phyloP scores from a whole-genome alignment of 1,140 invertebrate genomes.

The Diprion similis region DNA sequence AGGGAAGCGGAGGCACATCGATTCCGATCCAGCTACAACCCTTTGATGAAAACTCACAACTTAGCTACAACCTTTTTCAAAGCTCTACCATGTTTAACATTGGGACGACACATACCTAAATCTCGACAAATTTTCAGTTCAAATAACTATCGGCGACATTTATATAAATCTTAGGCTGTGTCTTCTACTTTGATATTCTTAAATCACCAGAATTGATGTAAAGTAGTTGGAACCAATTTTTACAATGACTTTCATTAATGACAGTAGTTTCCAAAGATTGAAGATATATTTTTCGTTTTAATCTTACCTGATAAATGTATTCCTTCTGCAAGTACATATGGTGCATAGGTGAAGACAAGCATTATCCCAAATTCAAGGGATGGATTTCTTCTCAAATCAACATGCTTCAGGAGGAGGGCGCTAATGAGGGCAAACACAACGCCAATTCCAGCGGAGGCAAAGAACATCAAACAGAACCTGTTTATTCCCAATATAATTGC shows the following conservation, averaged over 20 bases:
- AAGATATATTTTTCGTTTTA: neutral
- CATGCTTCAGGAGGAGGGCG: slow-evolving; percentile 93
- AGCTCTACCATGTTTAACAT: no score
- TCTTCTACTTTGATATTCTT: no score
- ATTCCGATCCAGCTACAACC: no score
- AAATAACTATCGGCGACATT: no score
- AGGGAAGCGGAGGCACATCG: no score
- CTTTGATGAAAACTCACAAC: no score
- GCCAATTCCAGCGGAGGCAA: slow-evolving; percentile 97
- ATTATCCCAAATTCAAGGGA: slow-evolving; percentile 98
- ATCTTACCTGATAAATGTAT: slow-evolving; percentile 88
- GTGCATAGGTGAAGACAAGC: slow-evolving; percentile 97
- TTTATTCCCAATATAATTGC: slow-evolving; percentile 90
- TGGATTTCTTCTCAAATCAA: slow-evolving; percentile 96
- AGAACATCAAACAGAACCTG: slow-evolving; percentile 97
- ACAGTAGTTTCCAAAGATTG: slow-evolving; percentile 1
- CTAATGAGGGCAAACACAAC: slow-evolving; percentile 93
- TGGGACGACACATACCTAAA: no score
- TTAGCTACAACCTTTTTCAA: no score
- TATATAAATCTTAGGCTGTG: no score
- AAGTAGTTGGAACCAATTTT: neutral
- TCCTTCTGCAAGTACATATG: slow-evolving; percentile 97
- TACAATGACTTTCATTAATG: neutral
- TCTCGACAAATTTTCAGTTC: no score
- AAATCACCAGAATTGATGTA: no score